Evolutionary conservation across 2,797 vertebrate genomes (phyloP).

Genomic region (Melanotaenia boesemani): DNA sequence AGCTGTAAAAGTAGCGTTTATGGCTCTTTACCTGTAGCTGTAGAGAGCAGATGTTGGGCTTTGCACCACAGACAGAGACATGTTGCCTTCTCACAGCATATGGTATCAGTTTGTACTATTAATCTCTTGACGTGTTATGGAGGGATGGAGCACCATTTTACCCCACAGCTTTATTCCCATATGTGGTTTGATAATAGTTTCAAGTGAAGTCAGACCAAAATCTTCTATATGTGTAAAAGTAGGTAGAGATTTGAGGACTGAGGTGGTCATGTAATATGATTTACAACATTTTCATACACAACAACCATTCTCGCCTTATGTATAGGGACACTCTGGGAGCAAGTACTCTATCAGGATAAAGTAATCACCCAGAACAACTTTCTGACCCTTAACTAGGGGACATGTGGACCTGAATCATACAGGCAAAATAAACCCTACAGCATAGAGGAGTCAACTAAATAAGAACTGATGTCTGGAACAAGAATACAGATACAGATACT

Average conservation of each 20-base stretch:
- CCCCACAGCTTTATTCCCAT: background rate
- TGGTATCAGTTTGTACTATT: background rate
- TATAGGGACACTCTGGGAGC: background rate
- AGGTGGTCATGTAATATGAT: background rate
- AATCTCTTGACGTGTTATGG: background rate
- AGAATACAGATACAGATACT: background rate
- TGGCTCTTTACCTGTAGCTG: background rate
- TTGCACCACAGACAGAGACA: background rate
- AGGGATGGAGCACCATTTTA: background rate
- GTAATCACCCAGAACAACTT: background rate
- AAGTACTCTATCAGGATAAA: background rate
- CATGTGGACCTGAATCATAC: background rate
- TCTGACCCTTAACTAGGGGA: background rate
- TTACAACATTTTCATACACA: background rate
- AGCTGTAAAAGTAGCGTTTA: background rate
- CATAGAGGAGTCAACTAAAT: background rate
- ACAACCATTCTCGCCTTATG: background rate
- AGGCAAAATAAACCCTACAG: background rate
- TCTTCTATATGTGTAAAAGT: background rate
- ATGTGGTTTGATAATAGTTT: background rate
- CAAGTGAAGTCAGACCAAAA: background rate
- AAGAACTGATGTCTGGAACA: background rate
- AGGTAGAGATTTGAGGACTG: background rate
- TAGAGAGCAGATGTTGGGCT: background rate
- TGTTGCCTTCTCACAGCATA: background rate